phyloP scores from a whole-genome alignment of 2,113 vertebrate species.

The Podocnemis expansa region DNA sequence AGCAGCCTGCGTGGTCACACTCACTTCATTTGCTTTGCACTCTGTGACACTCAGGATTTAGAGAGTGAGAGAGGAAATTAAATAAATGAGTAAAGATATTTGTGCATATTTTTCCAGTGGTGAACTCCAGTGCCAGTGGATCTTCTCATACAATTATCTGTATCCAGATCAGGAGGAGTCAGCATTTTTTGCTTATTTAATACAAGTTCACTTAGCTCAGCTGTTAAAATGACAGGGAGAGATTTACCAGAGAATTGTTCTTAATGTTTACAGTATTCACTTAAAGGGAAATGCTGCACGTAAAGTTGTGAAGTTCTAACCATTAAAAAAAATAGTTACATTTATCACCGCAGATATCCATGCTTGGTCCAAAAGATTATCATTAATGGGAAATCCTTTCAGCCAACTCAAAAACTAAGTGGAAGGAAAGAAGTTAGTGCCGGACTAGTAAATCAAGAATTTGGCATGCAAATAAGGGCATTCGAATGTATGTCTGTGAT shows the following conservation, averaged over 20 bases:
- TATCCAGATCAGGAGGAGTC: not conserved
- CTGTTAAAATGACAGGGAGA: not conserved
- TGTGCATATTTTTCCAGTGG: not conserved
- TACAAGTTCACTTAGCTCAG: not conserved
- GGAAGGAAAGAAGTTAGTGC: fast-evolving
- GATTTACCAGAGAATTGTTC: not conserved
- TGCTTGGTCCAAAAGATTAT: not conserved
- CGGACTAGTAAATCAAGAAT: not conserved
- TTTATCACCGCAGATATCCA: not conserved
- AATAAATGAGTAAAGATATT: not conserved
- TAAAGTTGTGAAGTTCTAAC: not conserved
- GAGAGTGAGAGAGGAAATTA: not conserved
- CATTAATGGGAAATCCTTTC: not conserved
- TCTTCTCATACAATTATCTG: not conserved
- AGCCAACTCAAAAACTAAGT: not conserved
- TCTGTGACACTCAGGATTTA: not conserved
- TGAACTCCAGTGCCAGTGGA: not conserved
- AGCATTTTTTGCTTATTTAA: not conserved
- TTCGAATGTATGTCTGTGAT: not conserved
- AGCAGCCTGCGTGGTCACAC: not conserved
- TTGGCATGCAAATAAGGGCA: not conserved
- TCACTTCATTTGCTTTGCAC: not conserved
- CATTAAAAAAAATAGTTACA: not conserved
- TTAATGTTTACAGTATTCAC: not conserved
- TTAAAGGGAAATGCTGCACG: not conserved